Conservation (phyloP, 2,113 vertebrate genomes). For the Steatornis caripensis region DNA sequence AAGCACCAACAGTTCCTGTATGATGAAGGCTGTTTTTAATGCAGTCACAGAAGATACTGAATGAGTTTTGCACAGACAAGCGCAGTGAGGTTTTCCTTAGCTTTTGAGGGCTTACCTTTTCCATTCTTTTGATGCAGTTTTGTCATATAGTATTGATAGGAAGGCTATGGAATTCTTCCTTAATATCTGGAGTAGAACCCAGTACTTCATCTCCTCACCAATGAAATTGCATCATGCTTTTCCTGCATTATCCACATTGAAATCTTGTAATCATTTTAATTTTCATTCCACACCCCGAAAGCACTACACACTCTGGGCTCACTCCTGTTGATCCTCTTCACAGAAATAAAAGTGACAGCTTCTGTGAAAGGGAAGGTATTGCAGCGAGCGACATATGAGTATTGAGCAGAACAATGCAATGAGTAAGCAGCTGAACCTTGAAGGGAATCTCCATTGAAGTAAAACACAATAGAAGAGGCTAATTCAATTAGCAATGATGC, state of each 20-base stretch:
- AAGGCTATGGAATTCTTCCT: neutral
- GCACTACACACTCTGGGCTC: neutral
- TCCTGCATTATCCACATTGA: neutral
- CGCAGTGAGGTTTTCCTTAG: neutral
- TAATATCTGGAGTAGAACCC: neutral
- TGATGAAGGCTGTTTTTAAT: neutral
- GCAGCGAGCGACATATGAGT: neutral
- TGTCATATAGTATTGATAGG: neutral
- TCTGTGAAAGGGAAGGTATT: conserved; percentile 33
- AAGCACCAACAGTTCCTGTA: neutral
- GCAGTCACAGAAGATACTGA: neutral
- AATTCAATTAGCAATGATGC: conserved; percentile 72
- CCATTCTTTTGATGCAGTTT: neutral
- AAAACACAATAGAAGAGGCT: conserved; percentile 58
- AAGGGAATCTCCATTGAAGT: conserved; percentile 63
- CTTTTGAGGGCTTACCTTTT: neutral
- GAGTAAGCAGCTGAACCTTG: conserved; percentile 53
- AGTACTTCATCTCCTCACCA: neutral
- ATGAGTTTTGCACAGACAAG: neutral
- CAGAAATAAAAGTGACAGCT: conserved; percentile 60
- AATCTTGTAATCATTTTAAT: conserved; percentile 5
- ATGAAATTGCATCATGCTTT: neutral
- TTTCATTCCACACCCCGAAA: neutral
- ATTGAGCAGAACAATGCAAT: conserved; percentile 48
- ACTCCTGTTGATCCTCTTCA: conserved; percentile 52